Evolutionary conservation across 2,797 vertebrate species (phyloP).

Genomic region (Malacoraja senta): DNA sequence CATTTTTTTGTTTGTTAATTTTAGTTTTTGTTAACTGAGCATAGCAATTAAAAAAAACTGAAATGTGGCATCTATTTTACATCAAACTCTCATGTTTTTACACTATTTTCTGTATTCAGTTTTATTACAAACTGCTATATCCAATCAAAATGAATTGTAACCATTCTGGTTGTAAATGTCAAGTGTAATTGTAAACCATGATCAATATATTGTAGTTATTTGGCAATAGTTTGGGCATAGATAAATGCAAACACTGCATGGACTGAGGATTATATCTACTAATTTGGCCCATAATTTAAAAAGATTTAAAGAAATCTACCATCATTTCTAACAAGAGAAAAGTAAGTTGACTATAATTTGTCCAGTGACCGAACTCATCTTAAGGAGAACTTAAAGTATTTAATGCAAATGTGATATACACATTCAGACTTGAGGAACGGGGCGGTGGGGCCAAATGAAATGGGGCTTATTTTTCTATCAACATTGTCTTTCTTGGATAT

Average conservation of each 20-base stretch:
- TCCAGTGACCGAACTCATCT: neutral
- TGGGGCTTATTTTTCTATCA: neutral
- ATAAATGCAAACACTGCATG: neutral
- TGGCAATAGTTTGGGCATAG: neutral
- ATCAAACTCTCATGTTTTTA: neutral
- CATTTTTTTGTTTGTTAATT: neutral
- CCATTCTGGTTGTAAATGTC: neutral
- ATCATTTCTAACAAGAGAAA: neutral
- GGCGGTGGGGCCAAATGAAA: neutral
- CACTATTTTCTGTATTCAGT: neutral
- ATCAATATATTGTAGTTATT: neutral
- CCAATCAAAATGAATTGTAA: neutral
- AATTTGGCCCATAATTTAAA: neutral
- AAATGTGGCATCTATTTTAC: neutral
- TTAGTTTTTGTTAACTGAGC: neutral
- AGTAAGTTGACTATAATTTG: neutral
- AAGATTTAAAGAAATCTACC: neutral
- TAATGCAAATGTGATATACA: neutral
- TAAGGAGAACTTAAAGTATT: neutral
- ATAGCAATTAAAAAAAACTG: neutral
- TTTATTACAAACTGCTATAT: conserved; percentile 2
- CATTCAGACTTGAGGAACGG: neutral
- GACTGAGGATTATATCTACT: neutral
- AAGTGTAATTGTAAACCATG: neutral
- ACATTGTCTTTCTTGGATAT: neutral